A percentile compares a stretch with the other conserved stretches of the same genome.
Evolutionary conservation across 2,797 vertebrate genomes (phyloP).

Genomic region (Lepilemur septentrionalis): DNA sequence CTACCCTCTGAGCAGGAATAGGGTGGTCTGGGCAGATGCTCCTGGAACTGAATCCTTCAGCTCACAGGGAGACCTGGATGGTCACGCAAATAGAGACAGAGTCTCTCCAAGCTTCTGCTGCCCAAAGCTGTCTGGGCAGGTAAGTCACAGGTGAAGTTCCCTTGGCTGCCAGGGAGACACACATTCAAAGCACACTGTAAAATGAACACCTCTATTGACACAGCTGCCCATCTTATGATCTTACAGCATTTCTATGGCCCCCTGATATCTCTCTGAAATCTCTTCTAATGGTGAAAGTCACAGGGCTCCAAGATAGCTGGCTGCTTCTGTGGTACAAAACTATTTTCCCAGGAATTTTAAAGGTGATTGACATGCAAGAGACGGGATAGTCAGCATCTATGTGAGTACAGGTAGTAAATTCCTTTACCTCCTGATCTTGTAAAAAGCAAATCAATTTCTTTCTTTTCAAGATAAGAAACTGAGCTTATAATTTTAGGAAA

Average conservation of each 20-base stretch:
- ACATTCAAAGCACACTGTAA: fast-evolving
- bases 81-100: background rate
- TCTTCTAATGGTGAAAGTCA: background rate
- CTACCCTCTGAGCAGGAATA: background rate
- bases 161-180: background rate
- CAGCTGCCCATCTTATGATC: background rate
- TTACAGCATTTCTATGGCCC: fast-evolving
- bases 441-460: background rate
- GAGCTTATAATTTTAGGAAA: background rate
- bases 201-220: background rate
- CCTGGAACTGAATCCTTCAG: background rate
- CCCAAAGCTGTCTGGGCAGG: background rate
- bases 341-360: background rate
- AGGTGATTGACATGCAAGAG: background rate
- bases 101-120: background rate
- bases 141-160: too few relatives aligned
- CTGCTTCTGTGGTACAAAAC: background rate
- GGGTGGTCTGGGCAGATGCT: background rate
- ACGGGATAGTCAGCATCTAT: background rate
- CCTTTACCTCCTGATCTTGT: background rate
- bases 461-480: background rate
- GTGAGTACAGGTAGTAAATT: background rate
- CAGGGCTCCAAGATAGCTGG: fast-evolving
- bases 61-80: too few relatives aligned
- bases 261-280: background rate